Evolutionary conservation across 2,888 invertebrate genomes (phyloP), one percentile per base, ranked within the genome.

Genomic region (Macrophya alboannulata): DNA sequence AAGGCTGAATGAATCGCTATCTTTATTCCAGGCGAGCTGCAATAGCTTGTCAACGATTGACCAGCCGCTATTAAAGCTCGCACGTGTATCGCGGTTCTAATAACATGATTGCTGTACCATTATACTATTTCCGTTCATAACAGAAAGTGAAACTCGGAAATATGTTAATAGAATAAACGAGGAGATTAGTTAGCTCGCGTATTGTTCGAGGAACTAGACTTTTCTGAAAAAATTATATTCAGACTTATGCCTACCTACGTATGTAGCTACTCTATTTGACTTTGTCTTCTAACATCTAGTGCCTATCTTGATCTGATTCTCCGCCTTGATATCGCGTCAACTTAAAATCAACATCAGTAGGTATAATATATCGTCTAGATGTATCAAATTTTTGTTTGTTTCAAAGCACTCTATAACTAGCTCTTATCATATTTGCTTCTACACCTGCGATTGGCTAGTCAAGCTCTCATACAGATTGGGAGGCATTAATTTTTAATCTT

Each of bases 1-100:
- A 40, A 31, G 40, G 40, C 37, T 71, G 40, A 71, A 71, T 71
- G 71, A 71, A 71, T 71, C n/a, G 21, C 40, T 71, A 71, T 71
- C 71, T 43, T n/a, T 71, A 62, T 25, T 25, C 62, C 12, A 62
- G 25, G 25, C 25, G 25, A 0, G 62, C 25, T 55, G n/a, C 25
- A 25, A 62, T 62, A 62, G 10, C 62, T 21, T 25, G 62, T 5
- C 3, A 62, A 9, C 21, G 62, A 62, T 25, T 62, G 10, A 25
- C 62, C n/a, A 9, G 25, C 25, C n/a, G n/a, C n/a, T 10, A 25
- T 62, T 25, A 62, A 21, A 62, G 21, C 25, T 17, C 62, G 62
- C 25, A 25, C 62, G 25, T 62, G 62, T 62, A 25, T 25, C 21
- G 62, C 62, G 12, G 62, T 9, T 62, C 0, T 62, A 21, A 62